Evolutionary conservation across 2,113 vertebrate genomes (phyloP).

Genomic region (Mormyrus lacerda): DNA sequence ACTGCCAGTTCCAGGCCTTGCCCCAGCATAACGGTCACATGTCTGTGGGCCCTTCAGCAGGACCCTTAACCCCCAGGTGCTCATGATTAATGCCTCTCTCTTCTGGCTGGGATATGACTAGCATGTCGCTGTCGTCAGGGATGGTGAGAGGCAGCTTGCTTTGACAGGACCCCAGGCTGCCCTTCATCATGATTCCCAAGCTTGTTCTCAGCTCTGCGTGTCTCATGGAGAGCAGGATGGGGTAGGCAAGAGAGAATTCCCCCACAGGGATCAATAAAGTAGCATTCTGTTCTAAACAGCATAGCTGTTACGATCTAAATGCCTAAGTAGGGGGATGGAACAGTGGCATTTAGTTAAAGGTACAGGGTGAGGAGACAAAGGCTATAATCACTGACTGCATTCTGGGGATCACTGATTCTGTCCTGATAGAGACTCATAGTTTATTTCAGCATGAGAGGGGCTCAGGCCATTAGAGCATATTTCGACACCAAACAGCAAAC

Average conservation of each 20-base stretch:
- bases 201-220: neutral
- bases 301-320: neutral
- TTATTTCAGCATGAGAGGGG: neutral
- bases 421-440: neutral
- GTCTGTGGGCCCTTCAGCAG: neutral
- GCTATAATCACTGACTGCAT: neutral
- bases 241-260: neutral
- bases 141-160: neutral
- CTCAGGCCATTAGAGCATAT: neutral
- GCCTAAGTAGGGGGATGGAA: neutral
- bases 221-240: neutral
- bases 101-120: neutral
- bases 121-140: neutral
- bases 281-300: neutral
- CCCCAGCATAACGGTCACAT: neutral
- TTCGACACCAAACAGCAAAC: neutral
- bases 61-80: neutral
- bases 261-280: neutral
- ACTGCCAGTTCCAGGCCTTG: neutral
- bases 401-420: neutral
- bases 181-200: neutral
- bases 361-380: neutral
- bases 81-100: neutral
- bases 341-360: neutral
- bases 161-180: neutral